Base-by-base conservation (phyloP, 1,140 invertebrate genomes). In the Lepidostoma basale region DNA sequence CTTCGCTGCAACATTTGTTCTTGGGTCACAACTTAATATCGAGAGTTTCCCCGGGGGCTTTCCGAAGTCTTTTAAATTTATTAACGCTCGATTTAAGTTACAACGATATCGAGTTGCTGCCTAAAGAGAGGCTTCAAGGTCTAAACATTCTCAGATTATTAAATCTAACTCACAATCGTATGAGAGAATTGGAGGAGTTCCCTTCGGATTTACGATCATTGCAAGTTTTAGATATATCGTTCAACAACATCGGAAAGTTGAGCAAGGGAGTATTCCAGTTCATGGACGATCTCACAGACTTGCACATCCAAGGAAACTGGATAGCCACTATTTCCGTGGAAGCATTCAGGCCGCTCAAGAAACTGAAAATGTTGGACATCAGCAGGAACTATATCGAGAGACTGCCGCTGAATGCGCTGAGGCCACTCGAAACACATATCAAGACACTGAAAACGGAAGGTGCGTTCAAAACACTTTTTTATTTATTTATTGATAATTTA, bases 151-250 rank as follows among this genome's bases (percentile, higher is more conserved):
- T 94, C 28, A 80, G 89, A 42, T 76, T 89, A 22, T 81, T 96
- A 2, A 96, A 96, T 82, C 82, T 96, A 6, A 93, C 93, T 2
- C 87, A 89, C 69, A 97, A 97, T 77, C 86, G 84, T 28, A 81
- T 97, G 5, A 89, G 89, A 75, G 91, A 93, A 72, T 80, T 96
- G 1, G 92, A 94, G 77, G 89, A 93, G 69, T 95, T 96, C 76
- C 90, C 92, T 3, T 74, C 82, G 0, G 92, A 96, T 77, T 80
- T 95, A 16, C 87, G 88, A 49, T 87, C 87, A 10, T 77, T 97
- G 54, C 89, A 93, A 76, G 88, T 89, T 47, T 82, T 95, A 40
- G 93, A 96, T 77, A 77, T 96, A 9, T 94, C 92, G 4, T 90
- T 86, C 74, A 96, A 96, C 83, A 90, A 92, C 77, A 87, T 96